Percentiles rank a stretch among this genome's conserved stretches.
phyloP scores from a whole-genome alignment of 2,113 vertebrate genomes.

The Martes martes region DNA sequence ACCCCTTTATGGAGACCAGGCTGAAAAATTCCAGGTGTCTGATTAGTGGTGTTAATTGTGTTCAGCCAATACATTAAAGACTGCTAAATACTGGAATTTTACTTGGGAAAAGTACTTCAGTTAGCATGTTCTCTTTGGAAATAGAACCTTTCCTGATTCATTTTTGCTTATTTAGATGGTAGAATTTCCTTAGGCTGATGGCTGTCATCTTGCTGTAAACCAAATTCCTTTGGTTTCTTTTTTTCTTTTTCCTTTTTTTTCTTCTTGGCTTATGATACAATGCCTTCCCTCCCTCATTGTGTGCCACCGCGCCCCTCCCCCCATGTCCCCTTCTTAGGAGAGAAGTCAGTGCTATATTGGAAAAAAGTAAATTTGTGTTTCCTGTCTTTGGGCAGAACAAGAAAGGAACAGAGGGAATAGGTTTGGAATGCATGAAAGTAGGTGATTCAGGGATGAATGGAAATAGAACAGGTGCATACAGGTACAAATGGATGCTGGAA shows the following conservation, averaged over 20 bases:
- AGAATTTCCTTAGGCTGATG: neutral
- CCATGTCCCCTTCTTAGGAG: neutral
- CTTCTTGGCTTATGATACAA: neutral
- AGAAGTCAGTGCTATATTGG: neutral
- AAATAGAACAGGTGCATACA: neutral
- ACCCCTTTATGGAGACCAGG: constrained; percentile 1
- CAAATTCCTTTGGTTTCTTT: neutral
- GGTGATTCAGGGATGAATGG: neutral
- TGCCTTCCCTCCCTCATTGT: neutral
- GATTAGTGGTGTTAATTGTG: neutral
- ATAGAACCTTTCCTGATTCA: neutral
- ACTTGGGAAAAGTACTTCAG: neutral
- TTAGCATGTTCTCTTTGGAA: neutral
- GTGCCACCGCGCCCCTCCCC: fast-evolving
- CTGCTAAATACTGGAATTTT: neutral
- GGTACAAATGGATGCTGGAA: neutral
- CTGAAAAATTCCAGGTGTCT: neutral
- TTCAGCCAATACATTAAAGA: neutral
- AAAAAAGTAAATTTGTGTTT: neutral
- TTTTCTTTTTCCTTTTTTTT: neutral
- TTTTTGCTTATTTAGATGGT: neutral
- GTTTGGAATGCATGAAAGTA: neutral
- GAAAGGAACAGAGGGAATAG: neutral
- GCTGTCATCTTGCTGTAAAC: neutral
- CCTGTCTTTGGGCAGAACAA: neutral